phyloP scores from a whole-genome alignment of 2,797 vertebrate species.

The Spinus pinus region DNA sequence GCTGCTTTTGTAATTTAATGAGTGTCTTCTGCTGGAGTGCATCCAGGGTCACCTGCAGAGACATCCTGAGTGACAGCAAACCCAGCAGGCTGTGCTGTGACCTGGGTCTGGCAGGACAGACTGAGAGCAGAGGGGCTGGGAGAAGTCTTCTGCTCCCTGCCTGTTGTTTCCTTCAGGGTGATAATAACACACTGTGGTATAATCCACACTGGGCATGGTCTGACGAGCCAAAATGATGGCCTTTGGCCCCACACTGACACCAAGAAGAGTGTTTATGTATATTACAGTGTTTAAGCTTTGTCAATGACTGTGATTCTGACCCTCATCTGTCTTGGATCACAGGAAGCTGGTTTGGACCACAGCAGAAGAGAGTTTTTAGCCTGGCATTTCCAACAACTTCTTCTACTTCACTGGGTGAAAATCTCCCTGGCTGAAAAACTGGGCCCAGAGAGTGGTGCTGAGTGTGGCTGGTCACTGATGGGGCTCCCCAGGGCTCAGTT shows the following conservation, averaged over 20 bases:
- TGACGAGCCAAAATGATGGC: not conserved
- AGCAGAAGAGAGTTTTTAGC: not conserved
- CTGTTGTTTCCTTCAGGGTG: not conserved
- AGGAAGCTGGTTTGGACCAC: not conserved
- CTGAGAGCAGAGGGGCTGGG: not conserved
- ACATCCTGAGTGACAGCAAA: not conserved
- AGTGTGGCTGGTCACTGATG: no score
- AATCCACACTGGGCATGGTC: not conserved
- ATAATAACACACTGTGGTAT: not conserved
- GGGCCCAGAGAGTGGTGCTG: not conserved
- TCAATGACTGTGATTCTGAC: rapidly evolving
- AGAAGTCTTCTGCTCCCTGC: not conserved
- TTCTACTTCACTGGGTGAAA: not conserved
- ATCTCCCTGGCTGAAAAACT: not conserved
- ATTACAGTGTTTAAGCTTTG: not conserved
- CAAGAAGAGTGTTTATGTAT: not conserved
- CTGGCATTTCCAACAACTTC: not conserved
- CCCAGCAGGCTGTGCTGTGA: rapidly evolving
- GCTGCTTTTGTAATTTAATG: not conserved
- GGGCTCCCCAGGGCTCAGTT: not conserved
- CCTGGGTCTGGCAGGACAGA: not conserved
- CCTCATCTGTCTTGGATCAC: not conserved
- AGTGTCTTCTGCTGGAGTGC: not conserved
- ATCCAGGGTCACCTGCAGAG: not conserved
- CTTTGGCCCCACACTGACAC: not conserved